Evolutionary conservation across 1,140 invertebrate species (phyloP).

Genomic region (Drosophila seguyi): DNA sequence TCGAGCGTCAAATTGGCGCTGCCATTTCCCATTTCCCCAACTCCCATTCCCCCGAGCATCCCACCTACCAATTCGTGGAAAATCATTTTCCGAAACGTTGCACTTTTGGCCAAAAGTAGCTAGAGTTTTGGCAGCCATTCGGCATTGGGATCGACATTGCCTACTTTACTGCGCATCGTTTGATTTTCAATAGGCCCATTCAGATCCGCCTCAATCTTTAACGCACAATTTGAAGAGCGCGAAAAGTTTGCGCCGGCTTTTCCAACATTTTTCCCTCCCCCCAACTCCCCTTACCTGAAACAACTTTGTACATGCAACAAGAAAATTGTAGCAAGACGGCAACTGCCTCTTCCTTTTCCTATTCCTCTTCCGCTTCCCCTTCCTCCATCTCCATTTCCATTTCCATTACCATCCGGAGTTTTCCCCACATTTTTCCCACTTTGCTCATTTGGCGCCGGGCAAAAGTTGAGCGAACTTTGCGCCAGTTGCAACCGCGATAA

Average conservation of each 20-base stretch:
- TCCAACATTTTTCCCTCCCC: background rate
- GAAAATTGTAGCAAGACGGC: constrained; percentile 55
- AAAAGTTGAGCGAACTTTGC: constrained; percentile 72
- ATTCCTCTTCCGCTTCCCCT: background rate
- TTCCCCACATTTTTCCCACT: constrained; percentile 3
- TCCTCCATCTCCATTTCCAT: constrained; percentile 3
- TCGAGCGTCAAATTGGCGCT: constrained; percentile 80
- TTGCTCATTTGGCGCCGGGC: constrained; percentile 66
- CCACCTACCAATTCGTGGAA: constrained; percentile 1
- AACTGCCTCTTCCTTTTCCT: background rate
- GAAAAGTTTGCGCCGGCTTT: constrained; percentile 47
- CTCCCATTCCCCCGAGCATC: background rate
- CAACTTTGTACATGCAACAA: constrained; percentile 74
- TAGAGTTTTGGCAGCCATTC: constrained; percentile 27
- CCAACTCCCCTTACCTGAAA: constrained; percentile 13
- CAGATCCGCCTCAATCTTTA: constrained; percentile 67
- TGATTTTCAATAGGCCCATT: constrained; percentile 72
- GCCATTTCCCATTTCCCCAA: constrained; percentile 41
- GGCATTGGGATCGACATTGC: constrained; percentile 43
- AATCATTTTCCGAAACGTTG: constrained; percentile 64
- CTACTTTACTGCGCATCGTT: constrained; percentile 75
- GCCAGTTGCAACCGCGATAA: constrained; percentile 71
- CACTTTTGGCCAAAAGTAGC: constrained; percentile 33
- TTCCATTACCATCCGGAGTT: constrained; percentile 8
- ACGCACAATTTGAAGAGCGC: constrained; percentile 78